Percentiles rank a stretch among this genome's conserved stretches.
Conservation (phyloP, 1,140 invertebrate genomes). For the Physella acuta region DNA sequence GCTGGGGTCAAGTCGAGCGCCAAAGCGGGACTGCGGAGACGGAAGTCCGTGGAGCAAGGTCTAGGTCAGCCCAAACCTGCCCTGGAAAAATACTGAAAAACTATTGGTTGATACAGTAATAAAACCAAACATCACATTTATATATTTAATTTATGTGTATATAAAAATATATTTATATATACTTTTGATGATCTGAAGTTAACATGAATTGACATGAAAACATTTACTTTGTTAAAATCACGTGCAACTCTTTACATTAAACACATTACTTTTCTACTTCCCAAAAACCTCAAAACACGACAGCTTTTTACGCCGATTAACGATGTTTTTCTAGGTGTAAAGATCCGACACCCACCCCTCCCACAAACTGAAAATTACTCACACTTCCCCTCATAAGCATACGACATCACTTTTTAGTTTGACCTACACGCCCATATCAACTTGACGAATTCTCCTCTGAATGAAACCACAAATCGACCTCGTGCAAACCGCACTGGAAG, state of each 20-base stretch:
- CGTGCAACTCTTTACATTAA: not conserved
- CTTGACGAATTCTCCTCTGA: no score
- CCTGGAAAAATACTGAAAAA: constrained; percentile 20
- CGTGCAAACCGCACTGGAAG: no score
- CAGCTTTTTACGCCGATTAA: no score
- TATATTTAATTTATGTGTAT: not conserved
- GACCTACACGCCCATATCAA: no score
- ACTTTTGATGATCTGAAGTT: not conserved
- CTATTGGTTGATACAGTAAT: not conserved
- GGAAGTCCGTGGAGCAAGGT: constrained; percentile 23
- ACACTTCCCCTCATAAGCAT: no score
- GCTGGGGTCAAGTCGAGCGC: constrained; percentile 8
- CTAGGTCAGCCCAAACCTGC: not conserved
- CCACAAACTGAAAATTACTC: no score
- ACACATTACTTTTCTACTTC: no score
- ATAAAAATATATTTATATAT: not conserved
- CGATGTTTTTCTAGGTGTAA: no score
- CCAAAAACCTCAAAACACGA: no score
- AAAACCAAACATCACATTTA: not conserved
- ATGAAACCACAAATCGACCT: no score
- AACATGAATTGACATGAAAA: not conserved
- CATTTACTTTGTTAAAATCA: not conserved
- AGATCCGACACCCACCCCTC: no score
- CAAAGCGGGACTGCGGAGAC: constrained; percentile 2
- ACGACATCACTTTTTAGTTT: no score